Evolutionary conservation across 2,797 vertebrate species (phyloP), one percentile per base, ranked within the genome.

Genomic region (Acridotheres tristis): DNA sequence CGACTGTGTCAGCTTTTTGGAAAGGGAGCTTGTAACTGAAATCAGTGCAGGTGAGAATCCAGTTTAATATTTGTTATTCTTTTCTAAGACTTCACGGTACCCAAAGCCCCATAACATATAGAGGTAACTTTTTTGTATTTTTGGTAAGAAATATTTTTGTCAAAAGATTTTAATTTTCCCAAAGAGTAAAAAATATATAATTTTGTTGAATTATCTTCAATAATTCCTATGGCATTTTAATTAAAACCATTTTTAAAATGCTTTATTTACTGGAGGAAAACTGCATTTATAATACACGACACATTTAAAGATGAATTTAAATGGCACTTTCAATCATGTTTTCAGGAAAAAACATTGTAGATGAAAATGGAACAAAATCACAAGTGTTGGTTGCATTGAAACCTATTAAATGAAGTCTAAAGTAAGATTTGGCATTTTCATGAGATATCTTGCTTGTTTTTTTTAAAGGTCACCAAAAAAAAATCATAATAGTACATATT

Each of bases 201-300:
- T 54, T 76, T 62, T 38, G 26, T 62, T 40, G 55, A 62, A 62
- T 38, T 91, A 8, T 66, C 32, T 61, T 59, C 17, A 67, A 26
- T 53, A 78, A 42, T 72, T 91, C 38, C 32, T 73, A 21, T 79
- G 79, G 67, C 69, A n/a, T 81, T 90, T 91, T 89, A 94, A 93
- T 95, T 85, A 93, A 97, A 96, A 85, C 34, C 7, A 27, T 59
- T 94, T 94, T 91, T 72, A 1, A 96, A 93, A 85, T 81, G 76
- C 69, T 97, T 96, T 94, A 92, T 96, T 96, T 92, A 75, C 73
- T 57, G 62, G 58, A 94, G 58, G 29, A 81, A 88, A 95, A n/a
- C 26, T 73, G 59, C 58, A 67, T 90, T 91, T 93, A 83, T 38
- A 62, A 73, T 55, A 88, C 62, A 93, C 0, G 0, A 92, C 32